A percentile compares a stretch with the other conserved stretches of the same genome.
Conservation (phyloP, 2,113 vertebrate species). For the Phocoena sinus region DNA sequence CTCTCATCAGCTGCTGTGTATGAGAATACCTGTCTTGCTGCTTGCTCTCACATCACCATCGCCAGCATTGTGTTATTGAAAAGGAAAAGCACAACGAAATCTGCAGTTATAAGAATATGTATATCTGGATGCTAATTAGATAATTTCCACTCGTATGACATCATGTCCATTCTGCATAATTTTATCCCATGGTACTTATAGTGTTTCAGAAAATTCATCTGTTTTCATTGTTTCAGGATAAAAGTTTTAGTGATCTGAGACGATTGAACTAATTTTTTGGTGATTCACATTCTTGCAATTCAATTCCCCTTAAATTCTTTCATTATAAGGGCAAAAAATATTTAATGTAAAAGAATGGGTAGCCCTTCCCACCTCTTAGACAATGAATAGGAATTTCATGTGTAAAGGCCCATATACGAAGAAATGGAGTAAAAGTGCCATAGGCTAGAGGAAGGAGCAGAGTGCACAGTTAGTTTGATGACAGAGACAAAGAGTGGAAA, state of each 20-base stretch:
- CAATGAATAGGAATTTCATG: not conserved
- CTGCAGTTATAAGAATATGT: not conserved
- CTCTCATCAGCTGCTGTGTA: not conserved
- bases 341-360: not conserved
- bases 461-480: not conserved
- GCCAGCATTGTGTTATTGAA: not conserved
- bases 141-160: not conserved
- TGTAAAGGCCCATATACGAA: not conserved
- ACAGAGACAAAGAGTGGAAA: not conserved
- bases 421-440: not conserved
- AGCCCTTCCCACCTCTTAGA: not conserved
- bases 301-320: not conserved
- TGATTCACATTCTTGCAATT: not conserved
- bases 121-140: not conserved
- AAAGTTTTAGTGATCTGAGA: not conserved
- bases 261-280: not conserved
- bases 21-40: not conserved
- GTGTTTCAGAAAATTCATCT: not conserved
- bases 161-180: not conserved
- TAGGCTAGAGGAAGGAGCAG: too few species aligned
- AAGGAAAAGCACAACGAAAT: not conserved
- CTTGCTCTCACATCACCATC: not conserved
- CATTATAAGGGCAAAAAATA: not conserved
- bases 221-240: not conserved
- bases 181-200: not conserved